These are phyloP conservation scores for Dreissena polymorpha DNA, from an alignment of 1,140 invertebrate species.

Conservation along the genomic window DNA sequence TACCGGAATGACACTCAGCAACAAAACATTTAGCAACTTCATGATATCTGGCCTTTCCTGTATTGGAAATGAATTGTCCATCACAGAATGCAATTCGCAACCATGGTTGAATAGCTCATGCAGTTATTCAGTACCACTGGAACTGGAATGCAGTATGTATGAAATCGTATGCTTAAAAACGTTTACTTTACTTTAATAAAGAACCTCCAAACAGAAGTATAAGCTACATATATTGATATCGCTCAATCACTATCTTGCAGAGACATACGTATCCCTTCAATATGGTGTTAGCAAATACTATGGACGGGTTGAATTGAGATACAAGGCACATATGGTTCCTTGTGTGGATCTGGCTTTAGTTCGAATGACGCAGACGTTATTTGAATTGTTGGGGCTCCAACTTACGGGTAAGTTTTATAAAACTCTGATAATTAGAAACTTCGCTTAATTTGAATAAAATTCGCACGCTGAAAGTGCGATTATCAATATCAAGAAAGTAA, in stretches of 20 bases:
- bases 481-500: too few species aligned
- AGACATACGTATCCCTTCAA: background rate
- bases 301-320: background rate
- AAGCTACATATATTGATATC: too few species aligned
- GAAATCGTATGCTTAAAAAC: too few species aligned
- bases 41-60: background rate
- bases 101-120: too few species aligned
- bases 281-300: background rate
- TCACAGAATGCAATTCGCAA: constrained; percentile 1
- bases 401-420: background rate
- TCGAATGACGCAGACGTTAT: background rate
- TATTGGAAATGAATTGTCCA: background rate
- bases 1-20: background rate
- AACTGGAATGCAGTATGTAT: background rate
- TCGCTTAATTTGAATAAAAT: background rate
- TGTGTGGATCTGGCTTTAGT: background rate
- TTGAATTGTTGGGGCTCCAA: background rate
- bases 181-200: too few species aligned
- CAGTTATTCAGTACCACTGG: too few species aligned
- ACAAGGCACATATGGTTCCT: background rate
- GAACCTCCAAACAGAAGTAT: too few species aligned
- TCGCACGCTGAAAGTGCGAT: too few species aligned
- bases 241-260: too few species aligned
- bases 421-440: background rate
- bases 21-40: background rate